Conservation (phyloP, 2,888 invertebrate genomes). For the Mellilla xanthometata region DNA sequence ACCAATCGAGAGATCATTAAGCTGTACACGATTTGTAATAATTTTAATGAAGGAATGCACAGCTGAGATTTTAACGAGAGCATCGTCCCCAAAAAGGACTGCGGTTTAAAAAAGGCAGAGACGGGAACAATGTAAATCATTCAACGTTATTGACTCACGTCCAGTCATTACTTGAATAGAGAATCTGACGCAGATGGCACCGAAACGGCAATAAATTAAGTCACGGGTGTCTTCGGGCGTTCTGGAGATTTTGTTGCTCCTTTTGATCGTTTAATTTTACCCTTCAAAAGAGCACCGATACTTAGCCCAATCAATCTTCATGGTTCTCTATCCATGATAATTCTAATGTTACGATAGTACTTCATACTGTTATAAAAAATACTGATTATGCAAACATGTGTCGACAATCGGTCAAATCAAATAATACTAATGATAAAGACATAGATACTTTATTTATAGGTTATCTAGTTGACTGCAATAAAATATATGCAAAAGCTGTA, state of each 20-base stretch:
- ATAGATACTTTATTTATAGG: no score
- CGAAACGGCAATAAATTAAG: constrained; percentile 60
- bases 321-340: no score
- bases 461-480: no score
- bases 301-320: no score
- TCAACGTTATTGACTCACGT: constrained; percentile 60
- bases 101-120: constrained; percentile 9
- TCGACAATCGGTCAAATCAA: no score
- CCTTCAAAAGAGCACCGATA: constrained; percentile 29
- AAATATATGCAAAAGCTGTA: no score
- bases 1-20: constrained; percentile 36
- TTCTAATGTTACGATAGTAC: no score
- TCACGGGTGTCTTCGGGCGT: constrained; percentile 41
- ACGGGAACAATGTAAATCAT: constrained; percentile 50
- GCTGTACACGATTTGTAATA: constrained; percentile 27
- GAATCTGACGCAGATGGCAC: constrained; percentile 59
- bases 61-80: constrained; percentile 10
- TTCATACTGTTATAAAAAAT: no score
- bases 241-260: constrained; percentile 41
- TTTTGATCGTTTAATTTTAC: constrained; percentile 43
- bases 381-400: no score
- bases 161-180: constrained; percentile 53
- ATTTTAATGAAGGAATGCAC: constrained; percentile 10
- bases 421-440: no score
- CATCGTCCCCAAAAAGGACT: constrained; percentile 6